Evolutionary conservation across 2,888 invertebrate genomes (phyloP), one percentile per base, ranked within the genome.

Genomic region (Apotomis turbidana): DNA sequence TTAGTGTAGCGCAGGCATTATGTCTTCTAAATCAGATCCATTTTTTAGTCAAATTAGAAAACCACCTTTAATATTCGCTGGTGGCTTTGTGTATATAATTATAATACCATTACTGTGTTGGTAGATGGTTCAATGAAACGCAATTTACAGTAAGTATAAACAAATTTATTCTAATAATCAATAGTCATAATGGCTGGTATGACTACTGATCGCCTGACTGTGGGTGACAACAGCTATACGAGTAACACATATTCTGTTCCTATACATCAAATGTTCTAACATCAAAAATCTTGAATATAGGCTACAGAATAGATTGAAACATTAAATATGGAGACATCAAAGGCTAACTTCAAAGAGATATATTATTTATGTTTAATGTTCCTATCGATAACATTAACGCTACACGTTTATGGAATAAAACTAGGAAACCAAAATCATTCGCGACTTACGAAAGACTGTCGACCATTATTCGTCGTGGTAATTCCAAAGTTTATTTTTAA

Each of bases 111-210:
- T 15, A 15, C 0, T 15, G 15, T 15, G 15, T 15, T 15, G 15
- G 15, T 15, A 15, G 6, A 15, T 46, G 13, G 57, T 58, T 41
- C 36, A 74, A 87, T 82, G 88, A 87, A 90, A 63, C 70, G 78
- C 5, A 71, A 15, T 74, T 13, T 83, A 81, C 77, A 78, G 81
- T 86, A 86, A 79, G 80, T 90, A 90, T 85, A 91, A 89, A 86
- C 78, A 77, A 80, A 83, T 93, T 89, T 92, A 91, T 89, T 93
- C 81, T 85, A 87, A 83, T 79, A 86, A 91, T 89, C 93, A 89
- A 85, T 82, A 88, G 91, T 93, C 91, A 94, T 85, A 88, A 94
- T 94, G 94, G 94, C 94, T 94, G 94, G 75, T 88, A 93, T 93
- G 90, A 93, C 93, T 84, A 87, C 84, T 85, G 90, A 93, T 88